phyloP scores from a whole-genome alignment of 1,140 invertebrate species.

The Danaus plexippus region DNA sequence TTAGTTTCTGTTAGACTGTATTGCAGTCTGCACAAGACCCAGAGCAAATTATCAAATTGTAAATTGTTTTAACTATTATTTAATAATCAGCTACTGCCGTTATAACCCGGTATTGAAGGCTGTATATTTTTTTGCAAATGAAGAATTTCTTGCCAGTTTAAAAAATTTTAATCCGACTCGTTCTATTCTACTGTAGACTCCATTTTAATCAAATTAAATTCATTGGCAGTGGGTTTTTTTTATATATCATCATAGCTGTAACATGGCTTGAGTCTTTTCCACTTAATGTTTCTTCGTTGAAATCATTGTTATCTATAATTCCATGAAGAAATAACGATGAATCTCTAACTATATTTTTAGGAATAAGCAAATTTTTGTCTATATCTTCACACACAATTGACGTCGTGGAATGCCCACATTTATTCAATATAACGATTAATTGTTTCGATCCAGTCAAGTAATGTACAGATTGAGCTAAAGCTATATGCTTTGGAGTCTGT shows the following conservation, averaged over 20 bases:
- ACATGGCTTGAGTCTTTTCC: not conserved
- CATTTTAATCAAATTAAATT: conserved; percentile 1
- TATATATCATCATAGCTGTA: not conserved
- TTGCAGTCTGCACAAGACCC: conserved; percentile 5
- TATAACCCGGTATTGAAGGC: conserved; percentile 4
- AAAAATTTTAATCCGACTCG: not conserved
- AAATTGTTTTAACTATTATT: conserved; percentile 4
- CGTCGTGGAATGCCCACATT: too few species aligned
- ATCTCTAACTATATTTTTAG: too few species aligned
- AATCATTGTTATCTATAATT: too few species aligned
- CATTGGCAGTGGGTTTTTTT: conserved; percentile 1
- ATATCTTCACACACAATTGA: too few species aligned
- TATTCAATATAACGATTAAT: too few species aligned
- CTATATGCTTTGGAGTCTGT: too few species aligned
- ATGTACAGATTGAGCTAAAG: too few species aligned
- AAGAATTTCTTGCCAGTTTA: conserved; percentile 5
- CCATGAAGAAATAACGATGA: too few species aligned
- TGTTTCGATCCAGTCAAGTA: too few species aligned
- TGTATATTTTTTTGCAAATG: not conserved
- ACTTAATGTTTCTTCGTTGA: too few species aligned
- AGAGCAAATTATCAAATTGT: conserved; percentile 5
- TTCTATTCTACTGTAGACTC: not conserved
- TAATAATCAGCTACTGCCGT: conserved; percentile 3
- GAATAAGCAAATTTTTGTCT: too few species aligned
- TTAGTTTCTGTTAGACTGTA: conserved; percentile 3